A percentile compares a stretch with the other conserved stretches of the same genome.
Conservation (phyloP, 2,888 invertebrate species). For the Frankliniella fusca region DNA sequence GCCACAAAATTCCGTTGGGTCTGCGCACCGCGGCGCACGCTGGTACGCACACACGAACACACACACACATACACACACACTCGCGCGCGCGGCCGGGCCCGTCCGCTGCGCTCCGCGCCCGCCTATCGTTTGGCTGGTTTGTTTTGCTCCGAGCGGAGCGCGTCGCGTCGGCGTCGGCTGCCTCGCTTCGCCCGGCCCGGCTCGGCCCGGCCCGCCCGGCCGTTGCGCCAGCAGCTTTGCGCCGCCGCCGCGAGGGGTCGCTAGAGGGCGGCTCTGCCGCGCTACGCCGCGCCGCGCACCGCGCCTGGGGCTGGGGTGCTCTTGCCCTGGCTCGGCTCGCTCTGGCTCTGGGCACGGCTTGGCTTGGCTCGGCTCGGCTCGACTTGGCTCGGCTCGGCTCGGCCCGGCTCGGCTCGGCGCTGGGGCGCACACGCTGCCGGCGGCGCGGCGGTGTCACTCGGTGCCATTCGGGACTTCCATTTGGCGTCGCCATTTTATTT, state of each 20-base stretch:
- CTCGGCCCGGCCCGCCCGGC: neutral
- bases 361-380: slow-evolving; percentile 34
- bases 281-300: slow-evolving; percentile 19
- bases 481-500: slow-evolving; percentile 3
- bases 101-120: slow-evolving; percentile 24
- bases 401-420: slow-evolving; percentile 8
- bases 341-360: slow-evolving; percentile 34
- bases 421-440: neutral
- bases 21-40: neutral
- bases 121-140: slow-evolving; percentile 17
- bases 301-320: slow-evolving; percentile 31
- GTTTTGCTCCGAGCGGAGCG: slow-evolving; percentile 8
- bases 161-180: slow-evolving; percentile 19
- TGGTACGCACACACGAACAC: slow-evolving; percentile 34
- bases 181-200: neutral
- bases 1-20: slow-evolving; percentile 49
- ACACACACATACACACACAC: slow-evolving; percentile 28
- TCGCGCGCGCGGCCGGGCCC: slow-evolving; percentile 29
- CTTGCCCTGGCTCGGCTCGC: slow-evolving; percentile 37
- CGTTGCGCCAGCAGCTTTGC: slow-evolving; percentile 3
- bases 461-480: slow-evolving; percentile 20
- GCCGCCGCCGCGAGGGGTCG: slow-evolving; percentile 57
- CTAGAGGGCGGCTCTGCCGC: slow-evolving; percentile 58
- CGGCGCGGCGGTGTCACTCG: slow-evolving; percentile 3
- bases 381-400: slow-evolving; percentile 34